phyloP scores from a whole-genome alignment of 2,797 vertebrate species.

The Rousettus madagascariensis region DNA sequence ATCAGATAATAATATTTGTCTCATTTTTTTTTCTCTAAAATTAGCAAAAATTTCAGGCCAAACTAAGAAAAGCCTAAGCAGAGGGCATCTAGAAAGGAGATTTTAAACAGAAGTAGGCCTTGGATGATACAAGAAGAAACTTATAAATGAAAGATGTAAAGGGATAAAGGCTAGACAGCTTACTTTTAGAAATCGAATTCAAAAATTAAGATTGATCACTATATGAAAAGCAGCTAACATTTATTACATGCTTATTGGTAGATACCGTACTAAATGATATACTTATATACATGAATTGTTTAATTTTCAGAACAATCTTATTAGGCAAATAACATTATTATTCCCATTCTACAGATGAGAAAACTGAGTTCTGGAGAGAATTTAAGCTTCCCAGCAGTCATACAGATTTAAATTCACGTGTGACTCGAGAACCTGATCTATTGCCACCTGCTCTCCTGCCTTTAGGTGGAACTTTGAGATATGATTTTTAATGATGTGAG shows the following conservation, averaged over 20 bases:
- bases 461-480: not conserved
- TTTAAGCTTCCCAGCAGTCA: not conserved
- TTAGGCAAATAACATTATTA: not conserved
- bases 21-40: not conserved
- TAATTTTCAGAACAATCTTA: slow-evolving; percentile 3
- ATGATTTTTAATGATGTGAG: not conserved
- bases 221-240: not conserved
- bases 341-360: not conserved
- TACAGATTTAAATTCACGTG: not conserved
- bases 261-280: not conserved
- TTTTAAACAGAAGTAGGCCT: not conserved
- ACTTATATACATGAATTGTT: not conserved
- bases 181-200: not conserved
- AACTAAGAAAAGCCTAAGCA: not conserved
- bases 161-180: not conserved
- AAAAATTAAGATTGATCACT: not conserved
- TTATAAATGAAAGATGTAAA: not conserved
- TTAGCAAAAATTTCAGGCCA: not conserved
- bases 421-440: not conserved
- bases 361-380: not conserved
- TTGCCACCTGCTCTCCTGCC: not conserved
- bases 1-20: not conserved
- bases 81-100: not conserved
- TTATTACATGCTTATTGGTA: not conserved
- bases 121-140: not conserved